Base-by-base conservation (phyloP, 2,113 vertebrate species). In the Planiliza haematocheilus region DNA sequence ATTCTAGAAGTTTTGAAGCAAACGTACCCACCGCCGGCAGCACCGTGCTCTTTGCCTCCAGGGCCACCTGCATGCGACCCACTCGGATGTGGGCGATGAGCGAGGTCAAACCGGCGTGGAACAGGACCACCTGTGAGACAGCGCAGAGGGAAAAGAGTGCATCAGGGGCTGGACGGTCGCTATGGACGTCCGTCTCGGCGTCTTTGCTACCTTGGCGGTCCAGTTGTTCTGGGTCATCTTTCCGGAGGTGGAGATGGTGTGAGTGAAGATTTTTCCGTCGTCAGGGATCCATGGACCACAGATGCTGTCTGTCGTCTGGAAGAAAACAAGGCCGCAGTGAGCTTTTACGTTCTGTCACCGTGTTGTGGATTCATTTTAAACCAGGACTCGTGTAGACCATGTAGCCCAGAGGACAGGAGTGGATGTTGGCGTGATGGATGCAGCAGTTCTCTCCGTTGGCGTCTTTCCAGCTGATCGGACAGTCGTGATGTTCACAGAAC, bases 281-380 rank as follows among this genome's bases (percentile, higher is more conserved):
- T 95, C 95, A 16, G 95, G 95, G 59, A 96, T 96, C 94, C 94
- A 96, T 0, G 94, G 95, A 2, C 95, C 95, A 88, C 94, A 95
- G 79, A 95, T 95, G 62, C 90, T 89, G 81, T 94, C 90, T 18
- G 79, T 65, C 8, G 51, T 68, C 92, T 94, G 70, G 6, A 13
- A 3, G 10, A 17, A 12, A 10, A 42, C 6, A 5, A 30, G 24
- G 24, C 24, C 24, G 24, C 5, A 5, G 2, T 30, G 24, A 30
- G 24, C 5, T 30, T 2, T 30, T 30, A 30, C 5, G 24, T 2
- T 30, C 5, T 2, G 24, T 30, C 3, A 3, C 3, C 3, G 2
- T 30, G 24, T 30, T 30, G 24, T 30, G 24, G 24, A n/a, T 30
- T 30, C 5, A 30, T 30, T 30, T 30, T 30, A 30, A 5, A 30